Conservation (phyloP, 2,797 vertebrate species). For the Anniella stebbinsi region DNA sequence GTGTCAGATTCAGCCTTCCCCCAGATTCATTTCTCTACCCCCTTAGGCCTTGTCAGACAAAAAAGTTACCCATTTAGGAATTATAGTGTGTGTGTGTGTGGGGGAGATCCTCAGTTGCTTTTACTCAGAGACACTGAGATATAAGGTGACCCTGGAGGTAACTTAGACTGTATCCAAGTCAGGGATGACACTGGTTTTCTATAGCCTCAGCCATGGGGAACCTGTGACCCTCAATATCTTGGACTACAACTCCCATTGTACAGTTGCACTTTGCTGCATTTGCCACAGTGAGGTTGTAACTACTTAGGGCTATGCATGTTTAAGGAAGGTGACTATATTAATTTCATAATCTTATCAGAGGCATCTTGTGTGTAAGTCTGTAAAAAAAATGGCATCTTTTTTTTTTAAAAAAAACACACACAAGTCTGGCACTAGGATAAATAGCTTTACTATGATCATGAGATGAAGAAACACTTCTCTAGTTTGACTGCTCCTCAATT, state of each 20-base stretch:
- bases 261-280: background rate
- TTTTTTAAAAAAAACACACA: background rate
- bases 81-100: background rate
- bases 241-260: background rate
- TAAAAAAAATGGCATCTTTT: background rate
- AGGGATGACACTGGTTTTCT: background rate
- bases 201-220: background rate
- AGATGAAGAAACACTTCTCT: background rate
- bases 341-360: background rate
- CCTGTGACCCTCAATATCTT: background rate
- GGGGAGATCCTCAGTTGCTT: background rate
- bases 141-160: too few relatives aligned
- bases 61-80: too few relatives aligned
- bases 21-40: too few relatives aligned
- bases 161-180: too few relatives aligned
- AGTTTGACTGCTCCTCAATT: background rate
- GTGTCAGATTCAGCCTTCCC: too few relatives aligned
- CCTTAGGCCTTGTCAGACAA: too few relatives aligned
- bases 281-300: background rate
- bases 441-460: background rate
- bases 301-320: too few relatives aligned
- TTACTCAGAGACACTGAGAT: too few relatives aligned
- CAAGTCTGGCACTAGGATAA: background rate
- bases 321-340: background rate
- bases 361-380: background rate